phyloP scores from a whole-genome alignment of 2,113 vertebrate species.

The Bungarus multicinctus region DNA sequence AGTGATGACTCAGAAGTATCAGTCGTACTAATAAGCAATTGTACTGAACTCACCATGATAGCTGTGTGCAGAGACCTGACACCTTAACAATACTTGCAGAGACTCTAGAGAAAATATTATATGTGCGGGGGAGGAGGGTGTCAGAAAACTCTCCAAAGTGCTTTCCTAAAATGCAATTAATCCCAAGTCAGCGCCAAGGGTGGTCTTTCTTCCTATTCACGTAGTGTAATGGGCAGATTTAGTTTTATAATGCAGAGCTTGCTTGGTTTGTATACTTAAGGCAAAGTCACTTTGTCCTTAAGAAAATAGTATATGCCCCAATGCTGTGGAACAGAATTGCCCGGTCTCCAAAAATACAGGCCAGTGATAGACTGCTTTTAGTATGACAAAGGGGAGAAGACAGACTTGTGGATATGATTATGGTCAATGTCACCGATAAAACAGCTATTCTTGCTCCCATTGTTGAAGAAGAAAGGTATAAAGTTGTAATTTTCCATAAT shows the following conservation, averaged over 20 bases:
- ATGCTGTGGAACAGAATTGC: background rate
- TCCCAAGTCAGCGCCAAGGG: background rate
- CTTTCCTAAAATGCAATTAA: background rate
- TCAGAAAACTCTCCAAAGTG: background rate
- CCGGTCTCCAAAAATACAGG: background rate
- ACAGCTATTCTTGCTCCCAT: background rate
- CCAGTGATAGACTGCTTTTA: background rate
- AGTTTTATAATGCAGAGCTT: background rate
- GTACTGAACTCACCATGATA: background rate
- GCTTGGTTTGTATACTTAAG: background rate
- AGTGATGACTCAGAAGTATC: background rate
- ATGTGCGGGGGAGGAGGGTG: too few species aligned
- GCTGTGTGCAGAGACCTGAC: background rate
- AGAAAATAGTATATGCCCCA: background rate
- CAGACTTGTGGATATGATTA: background rate
- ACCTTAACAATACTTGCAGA: background rate
- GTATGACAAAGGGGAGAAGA: background rate
- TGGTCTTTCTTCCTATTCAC: background rate
- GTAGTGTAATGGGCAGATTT: background rate
- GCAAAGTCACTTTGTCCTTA: background rate
- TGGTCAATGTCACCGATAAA: background rate
- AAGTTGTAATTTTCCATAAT: background rate
- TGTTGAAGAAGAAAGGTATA: background rate
- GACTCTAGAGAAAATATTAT: background rate
- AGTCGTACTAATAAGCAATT: background rate